These are phyloP conservation scores for Anabas testudineus DNA, from an alignment of 2,797 vertebrate species.

Conservation along the genomic window DNA sequence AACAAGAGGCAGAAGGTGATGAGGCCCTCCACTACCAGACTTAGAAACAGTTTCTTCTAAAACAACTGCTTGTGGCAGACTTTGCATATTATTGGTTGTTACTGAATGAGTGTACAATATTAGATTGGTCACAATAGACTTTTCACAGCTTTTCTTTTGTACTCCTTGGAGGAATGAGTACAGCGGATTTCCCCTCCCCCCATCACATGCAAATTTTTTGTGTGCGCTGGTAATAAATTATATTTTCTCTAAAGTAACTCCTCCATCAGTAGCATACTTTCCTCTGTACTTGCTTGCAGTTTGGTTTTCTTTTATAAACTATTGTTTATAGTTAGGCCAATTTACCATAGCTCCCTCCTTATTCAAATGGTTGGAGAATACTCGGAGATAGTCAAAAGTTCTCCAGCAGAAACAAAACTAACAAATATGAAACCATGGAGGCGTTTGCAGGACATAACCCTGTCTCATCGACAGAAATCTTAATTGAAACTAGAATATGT, in stretches of 20 bases:
- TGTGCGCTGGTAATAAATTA: constrained; percentile 1
- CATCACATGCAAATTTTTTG: no score
- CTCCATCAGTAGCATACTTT: not conserved
- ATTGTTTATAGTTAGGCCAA: not conserved
- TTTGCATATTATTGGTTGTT: no score
- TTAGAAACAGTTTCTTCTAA: not conserved
- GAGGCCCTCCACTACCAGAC: not conserved
- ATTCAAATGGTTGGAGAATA: not conserved
- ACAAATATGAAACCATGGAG: not conserved
- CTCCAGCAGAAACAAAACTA: not conserved
- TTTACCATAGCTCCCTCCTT: not conserved
- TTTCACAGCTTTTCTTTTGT: no score
- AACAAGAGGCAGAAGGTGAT: not conserved
- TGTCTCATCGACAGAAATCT: not conserved
- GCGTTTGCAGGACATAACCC: not conserved
- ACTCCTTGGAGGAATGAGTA: no score
- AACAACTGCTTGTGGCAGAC: constrained; percentile 1
- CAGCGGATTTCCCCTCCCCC: no score
- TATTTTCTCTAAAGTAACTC: not conserved
- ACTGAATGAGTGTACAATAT: no score
- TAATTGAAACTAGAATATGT: no score
- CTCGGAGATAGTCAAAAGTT: not conserved
- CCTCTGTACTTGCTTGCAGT: not conserved
- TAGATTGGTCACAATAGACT: no score
- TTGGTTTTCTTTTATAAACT: not conserved